Evolutionary conservation across 2,113 vertebrate species (phyloP).

Genomic region (Phrynocephalus versicolor): DNA sequence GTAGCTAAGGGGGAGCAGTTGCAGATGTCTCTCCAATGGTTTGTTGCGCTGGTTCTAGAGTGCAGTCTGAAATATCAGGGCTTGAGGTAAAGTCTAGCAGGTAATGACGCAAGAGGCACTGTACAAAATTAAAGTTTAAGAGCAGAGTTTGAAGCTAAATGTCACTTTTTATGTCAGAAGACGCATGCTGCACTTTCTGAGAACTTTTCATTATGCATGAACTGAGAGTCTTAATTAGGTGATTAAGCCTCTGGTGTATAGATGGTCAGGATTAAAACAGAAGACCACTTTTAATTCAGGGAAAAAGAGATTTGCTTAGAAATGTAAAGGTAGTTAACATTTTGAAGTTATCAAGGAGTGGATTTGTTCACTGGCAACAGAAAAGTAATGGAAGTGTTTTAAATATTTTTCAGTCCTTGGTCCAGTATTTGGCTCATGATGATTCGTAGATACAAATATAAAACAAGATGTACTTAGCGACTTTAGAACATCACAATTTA

Average conservation of each 20-base stretch:
- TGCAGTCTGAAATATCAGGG: background rate
- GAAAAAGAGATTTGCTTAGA: background rate
- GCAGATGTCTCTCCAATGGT: background rate
- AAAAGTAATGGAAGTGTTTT: background rate
- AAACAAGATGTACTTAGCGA: background rate
- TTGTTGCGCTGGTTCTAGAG: background rate
- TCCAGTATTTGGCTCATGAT: background rate
- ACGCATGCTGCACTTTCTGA: background rate
- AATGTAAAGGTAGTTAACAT: background rate
- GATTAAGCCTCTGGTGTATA: conserved; percentile 1
- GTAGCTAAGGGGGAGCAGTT: background rate
- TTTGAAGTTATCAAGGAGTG: background rate
- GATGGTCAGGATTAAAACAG: background rate
- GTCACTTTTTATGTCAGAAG: conserved; percentile 9
- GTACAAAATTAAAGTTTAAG: conserved; percentile 8
- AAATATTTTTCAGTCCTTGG: background rate
- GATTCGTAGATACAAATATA: background rate
- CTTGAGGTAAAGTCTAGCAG: background rate
- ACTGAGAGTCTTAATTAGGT: background rate
- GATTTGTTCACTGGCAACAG: background rate
- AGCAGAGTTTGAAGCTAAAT: conserved; percentile 6
- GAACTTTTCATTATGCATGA: background rate
- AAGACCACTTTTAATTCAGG: background rate
- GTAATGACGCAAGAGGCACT: background rate
- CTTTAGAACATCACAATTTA: no score